phyloP scores from a whole-genome alignment of 1,140 invertebrate genomes.

The Brachionus calyciflorus region DNA sequence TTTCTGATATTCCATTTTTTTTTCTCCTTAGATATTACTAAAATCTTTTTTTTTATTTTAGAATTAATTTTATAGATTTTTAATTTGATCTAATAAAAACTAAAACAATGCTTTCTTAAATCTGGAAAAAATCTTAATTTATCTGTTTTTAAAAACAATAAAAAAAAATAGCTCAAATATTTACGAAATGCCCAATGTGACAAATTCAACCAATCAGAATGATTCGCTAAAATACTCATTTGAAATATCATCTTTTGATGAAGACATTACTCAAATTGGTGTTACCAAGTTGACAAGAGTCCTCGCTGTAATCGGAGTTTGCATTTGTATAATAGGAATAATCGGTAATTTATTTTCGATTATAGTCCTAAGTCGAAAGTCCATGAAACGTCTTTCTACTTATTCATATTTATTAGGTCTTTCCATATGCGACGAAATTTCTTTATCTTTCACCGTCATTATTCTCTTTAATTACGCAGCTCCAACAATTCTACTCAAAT shows the following conservation, averaged over 20 bases:
- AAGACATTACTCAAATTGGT: constrained; percentile 27
- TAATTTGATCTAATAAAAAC: no score
- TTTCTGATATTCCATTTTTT: no score
- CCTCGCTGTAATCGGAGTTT: constrained; percentile 55
- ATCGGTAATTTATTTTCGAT: constrained; percentile 58
- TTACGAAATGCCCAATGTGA: no score
- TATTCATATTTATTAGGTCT: constrained; percentile 58
- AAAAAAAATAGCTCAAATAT: no score
- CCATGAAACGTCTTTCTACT: constrained; percentile 55
- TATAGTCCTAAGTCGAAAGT: constrained; percentile 54
- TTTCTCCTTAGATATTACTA: no score
- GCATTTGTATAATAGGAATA: constrained; percentile 55
- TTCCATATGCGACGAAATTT: constrained; percentile 54
- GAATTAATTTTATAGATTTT: no score
- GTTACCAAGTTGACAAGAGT: constrained; percentile 48
- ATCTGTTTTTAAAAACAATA: no score
- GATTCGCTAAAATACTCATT: background rate
- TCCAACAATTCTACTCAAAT: background rate
- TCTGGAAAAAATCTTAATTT: no score
- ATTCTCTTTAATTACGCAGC: constrained; percentile 23
- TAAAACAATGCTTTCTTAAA: no score
- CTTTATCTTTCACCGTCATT: constrained; percentile 1
- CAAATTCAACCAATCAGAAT: no score
- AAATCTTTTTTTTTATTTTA: no score
- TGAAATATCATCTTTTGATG: background rate